These are phyloP conservation scores for Halcyon chelicuti DNA, from an alignment of 2,797 vertebrate genomes.

Conservation along the genomic window DNA sequence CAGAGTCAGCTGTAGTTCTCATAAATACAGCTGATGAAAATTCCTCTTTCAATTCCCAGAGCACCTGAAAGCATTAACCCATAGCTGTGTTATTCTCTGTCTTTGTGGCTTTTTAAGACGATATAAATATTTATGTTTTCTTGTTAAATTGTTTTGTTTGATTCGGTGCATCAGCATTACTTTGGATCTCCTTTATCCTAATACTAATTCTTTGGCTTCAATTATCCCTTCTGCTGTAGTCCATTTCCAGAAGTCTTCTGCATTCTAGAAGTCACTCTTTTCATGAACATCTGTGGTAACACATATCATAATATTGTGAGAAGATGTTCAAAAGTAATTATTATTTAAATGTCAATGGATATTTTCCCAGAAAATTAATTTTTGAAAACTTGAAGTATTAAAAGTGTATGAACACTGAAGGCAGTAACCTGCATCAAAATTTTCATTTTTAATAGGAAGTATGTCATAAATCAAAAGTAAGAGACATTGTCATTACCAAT, in stretches of 20 bases:
- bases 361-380: neutral
- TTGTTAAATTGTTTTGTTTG: too few relatives aligned
- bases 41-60: neutral
- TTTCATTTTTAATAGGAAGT: neutral
- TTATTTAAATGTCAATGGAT: neutral
- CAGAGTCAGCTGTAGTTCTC: neutral
- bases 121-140: too few relatives aligned
- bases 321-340: neutral
- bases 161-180: neutral
- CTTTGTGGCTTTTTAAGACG: too few relatives aligned
- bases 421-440: neutral
- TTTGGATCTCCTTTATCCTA: neutral
- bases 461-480: neutral
- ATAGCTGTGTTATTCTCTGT: neutral
- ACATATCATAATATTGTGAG: neutral
- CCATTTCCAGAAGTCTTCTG: neutral
- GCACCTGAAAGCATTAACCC: neutral
- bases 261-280: neutral
- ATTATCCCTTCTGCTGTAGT: neutral
- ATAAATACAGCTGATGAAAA: neutral
- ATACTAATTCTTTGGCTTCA: neutral
- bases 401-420: neutral
- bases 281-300: neutral
- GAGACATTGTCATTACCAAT: neutral
- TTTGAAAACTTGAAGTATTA: neutral